These are phyloP conservation scores for Lindbergichthys nudifrons DNA, from an alignment of 2,797 vertebrate genomes.

Conservation along the genomic window DNA sequence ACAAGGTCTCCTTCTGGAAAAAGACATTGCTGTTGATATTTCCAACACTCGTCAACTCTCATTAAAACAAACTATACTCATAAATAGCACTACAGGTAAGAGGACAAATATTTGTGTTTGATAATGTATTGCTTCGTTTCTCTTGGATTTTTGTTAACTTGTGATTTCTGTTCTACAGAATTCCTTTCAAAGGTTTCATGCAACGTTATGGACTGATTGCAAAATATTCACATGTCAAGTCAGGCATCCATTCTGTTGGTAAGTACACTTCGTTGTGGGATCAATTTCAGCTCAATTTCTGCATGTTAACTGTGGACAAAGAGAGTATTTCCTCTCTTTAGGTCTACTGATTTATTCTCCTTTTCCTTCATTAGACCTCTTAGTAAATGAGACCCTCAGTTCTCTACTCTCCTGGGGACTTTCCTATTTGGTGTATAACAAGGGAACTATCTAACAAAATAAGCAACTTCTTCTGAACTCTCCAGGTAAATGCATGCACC, in stretches of 20 bases:
- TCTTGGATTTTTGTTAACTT: constrained; percentile 17
- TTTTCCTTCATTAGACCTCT: constrained; percentile 59
- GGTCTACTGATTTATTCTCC: constrained; percentile 58
- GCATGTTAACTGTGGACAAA: constrained; percentile 27
- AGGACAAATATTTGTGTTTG: no score
- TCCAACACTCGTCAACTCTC: no score
- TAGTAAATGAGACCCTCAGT: constrained; percentile 46
- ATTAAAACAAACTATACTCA: no score
- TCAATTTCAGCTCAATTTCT: constrained; percentile 3
- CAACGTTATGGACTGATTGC: constrained; percentile 89
- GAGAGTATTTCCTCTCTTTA: constrained; percentile 58
- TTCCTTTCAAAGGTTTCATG: constrained; percentile 89
- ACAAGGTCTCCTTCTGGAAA: no score
- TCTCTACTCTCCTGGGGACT: constrained; percentile 59
- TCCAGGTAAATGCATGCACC: constrained; percentile 76
- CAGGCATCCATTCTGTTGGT: constrained; percentile 69
- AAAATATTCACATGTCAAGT: constrained; percentile 49
- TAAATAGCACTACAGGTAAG: no score
- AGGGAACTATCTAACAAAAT: constrained; percentile 59
- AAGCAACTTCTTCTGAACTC: constrained; percentile 54
- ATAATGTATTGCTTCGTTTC: neutral
- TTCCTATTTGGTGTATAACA: constrained; percentile 63
- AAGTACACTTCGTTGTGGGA: constrained; percentile 40
- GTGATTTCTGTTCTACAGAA: constrained; percentile 77
- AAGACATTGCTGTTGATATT: no score